Evolutionary conservation across 2,888 invertebrate species (phyloP), one percentile per base, ranked within the genome.

Genomic region (Sarcophaga subvicina): DNA sequence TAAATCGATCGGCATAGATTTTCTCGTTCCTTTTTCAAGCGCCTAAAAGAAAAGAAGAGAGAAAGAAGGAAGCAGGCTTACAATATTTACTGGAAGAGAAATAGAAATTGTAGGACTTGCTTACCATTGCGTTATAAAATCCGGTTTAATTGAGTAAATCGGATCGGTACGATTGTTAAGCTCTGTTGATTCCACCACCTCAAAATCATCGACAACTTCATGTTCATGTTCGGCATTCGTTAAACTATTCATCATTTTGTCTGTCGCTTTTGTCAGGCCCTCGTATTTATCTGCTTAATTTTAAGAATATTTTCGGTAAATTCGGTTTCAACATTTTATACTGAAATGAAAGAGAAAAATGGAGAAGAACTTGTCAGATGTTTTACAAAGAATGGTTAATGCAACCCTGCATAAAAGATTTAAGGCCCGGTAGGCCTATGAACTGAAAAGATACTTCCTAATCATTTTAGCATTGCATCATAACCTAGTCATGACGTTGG

Each of bases 121-220:
- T 1, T 14, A 96, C 97, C 97, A 97, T 94, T 96, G 96, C 84
- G 96, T 95, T 89, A 97, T 96, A 93, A 96, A 97, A 90, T 95
- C 96, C 73, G 96, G 96, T 90, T 96, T 96, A 89, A 97, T 96
- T 87, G 96, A 95, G 92, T 95, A 97, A 89, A 97, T 96, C 76
- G 96, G 95, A 83, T 96, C 96, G 83, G 96, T 95, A 89, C 95
- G 94, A 93, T 96, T 96, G 91, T 91, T 92, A 49, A 88, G 88
- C 67, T 89, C 90, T 69, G 89, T 85, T 4, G 85, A 86, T 49
- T 89, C 89, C 91, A 94, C 94, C 91, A 94, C 94, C 90, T 96
- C 96, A 88, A 94, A 92, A 83, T 93, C 89, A 77, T 89, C 89
- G 83, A 90, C 90, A 14, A 14, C 54, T 37, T 89, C 88, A 86